These are phyloP conservation scores for Choristoneura fumiferana DNA, from an alignment of 1,140 invertebrate genomes.

Conservation along the genomic window DNA sequence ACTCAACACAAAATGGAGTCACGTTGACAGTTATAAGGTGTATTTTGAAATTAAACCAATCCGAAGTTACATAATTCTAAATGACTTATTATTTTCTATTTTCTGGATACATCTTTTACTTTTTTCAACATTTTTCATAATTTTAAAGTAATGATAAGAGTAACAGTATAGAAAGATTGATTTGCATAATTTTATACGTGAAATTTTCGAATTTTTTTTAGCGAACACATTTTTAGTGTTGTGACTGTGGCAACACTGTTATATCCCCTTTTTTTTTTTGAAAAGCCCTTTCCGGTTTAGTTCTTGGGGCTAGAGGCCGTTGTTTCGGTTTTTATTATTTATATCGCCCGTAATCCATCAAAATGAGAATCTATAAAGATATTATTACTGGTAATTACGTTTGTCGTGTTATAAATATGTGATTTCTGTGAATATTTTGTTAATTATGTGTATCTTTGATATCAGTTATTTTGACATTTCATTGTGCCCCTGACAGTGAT, in stretches of 20 bases:
- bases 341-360: conserved; percentile 85
- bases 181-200: not conserved
- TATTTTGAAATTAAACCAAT: not conserved
- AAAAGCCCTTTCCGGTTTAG: conserved; percentile 80
- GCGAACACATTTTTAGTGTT: not conserved
- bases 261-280: conserved; percentile 39
- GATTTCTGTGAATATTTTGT: conserved; percentile 38
- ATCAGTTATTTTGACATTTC: conserved; percentile 66
- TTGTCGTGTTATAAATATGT: conserved; percentile 30
- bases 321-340: conserved; percentile 82
- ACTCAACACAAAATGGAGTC: not conserved
- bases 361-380: conserved; percentile 98
- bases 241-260: conserved; percentile 37
- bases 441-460: conserved; percentile 32
- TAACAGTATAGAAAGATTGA: not conserved
- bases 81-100: too few relatives aligned
- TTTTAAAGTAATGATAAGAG: too few relatives aligned
- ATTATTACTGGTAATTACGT: conserved; percentile 89
- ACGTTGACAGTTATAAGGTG: not conserved
- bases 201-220: not conserved
- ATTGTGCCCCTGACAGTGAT: conserved; percentile 34
- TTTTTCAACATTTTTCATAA: not conserved
- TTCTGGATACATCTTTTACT: not conserved
- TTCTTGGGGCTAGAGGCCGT: conserved; percentile 79
- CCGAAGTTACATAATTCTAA: too few relatives aligned